phyloP scores from a whole-genome alignment of 2,888 invertebrate species.

The Dendrolimus pini region DNA sequence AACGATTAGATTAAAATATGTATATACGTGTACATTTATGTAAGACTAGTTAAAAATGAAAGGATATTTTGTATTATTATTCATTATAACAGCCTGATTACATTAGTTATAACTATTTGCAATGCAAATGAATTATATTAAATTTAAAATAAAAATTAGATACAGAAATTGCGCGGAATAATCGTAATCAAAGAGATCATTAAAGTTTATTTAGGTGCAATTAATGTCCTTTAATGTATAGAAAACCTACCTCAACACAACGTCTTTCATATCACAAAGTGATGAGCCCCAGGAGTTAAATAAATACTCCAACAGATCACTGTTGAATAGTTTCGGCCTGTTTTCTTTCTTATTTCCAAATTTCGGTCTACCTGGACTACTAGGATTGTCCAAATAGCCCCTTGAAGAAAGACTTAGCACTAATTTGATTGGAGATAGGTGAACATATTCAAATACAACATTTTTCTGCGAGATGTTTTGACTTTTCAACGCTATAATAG shows the following conservation, averaged over 20 bases:
- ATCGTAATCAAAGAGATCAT: too few species aligned
- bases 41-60: too few species aligned
- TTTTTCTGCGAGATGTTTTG: constrained; percentile 48
- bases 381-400: constrained; percentile 50
- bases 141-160: too few species aligned
- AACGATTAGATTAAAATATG: too few species aligned
- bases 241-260: constrained; percentile 73
- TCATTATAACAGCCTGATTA: too few species aligned
- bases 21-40: too few species aligned
- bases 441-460: constrained; percentile 74
- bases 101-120: too few species aligned
- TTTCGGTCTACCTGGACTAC: constrained; percentile 39
- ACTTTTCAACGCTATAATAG: constrained; percentile 59
- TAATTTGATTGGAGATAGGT: constrained; percentile 77
- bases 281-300: constrained; percentile 80
- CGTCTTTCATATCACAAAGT: constrained; percentile 80
- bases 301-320: constrained; percentile 78
- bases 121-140: too few species aligned
- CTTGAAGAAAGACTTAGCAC: constrained; percentile 77
- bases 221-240: too few species aligned
- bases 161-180: too few species aligned
- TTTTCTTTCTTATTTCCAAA: constrained; percentile 59
- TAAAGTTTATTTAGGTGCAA: too few species aligned
- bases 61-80: too few species aligned
- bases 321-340: constrained; percentile 69